Evolutionary conservation across 2,113 vertebrate species (phyloP), one percentile per base, ranked within the genome.

Genomic region (Vulpes lagopus): DNA sequence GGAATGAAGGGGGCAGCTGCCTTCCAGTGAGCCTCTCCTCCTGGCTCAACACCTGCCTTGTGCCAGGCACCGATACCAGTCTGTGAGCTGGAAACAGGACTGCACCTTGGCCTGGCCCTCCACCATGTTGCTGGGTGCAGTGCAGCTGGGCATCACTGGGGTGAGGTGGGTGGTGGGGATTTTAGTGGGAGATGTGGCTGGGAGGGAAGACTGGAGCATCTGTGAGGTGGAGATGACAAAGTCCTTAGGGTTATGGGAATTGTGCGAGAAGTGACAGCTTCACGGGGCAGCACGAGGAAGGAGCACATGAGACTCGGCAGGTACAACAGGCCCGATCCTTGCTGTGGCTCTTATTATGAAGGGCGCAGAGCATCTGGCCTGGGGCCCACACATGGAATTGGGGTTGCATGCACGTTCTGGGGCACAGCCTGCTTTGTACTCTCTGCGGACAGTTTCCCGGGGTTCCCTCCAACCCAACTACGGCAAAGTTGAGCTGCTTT

Each of bases 401-500:
- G 2, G 11, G 20, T 2, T 32, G 38, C n/a, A 3, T 17, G 32
- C 0, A 0, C 7, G 16, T 6, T 43, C 57, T 1, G 1, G n/a
- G 20, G 67, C 8, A 25, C 25, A 0, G 35, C 1, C 38, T 32
- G 59, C 49, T 65, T 49, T 1, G 55, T 9, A 1, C 69, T 49
- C 57, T 9, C 38, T 16, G 43, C 15, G 30, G 64, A 38, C 3
- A 1, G 55, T 53, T 43, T 73, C 20, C 38, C 38, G 14, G 23
- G 12, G 19, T 20, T n/a, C 59, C 57, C 59, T 38, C 19, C 3
- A 8, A 0, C 3, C 17, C 4, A 49, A 15, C 88, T 0, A 2
- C 11, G 57, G 85, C 30, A n/a, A 67, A 67, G 59, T 76, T 11
- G 43, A 38, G 55, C 53, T 25, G 73, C 38, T 51, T 17, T 15